phyloP scores from a whole-genome alignment of 2,797 vertebrate genomes.

The Chrosomus eos region DNA sequence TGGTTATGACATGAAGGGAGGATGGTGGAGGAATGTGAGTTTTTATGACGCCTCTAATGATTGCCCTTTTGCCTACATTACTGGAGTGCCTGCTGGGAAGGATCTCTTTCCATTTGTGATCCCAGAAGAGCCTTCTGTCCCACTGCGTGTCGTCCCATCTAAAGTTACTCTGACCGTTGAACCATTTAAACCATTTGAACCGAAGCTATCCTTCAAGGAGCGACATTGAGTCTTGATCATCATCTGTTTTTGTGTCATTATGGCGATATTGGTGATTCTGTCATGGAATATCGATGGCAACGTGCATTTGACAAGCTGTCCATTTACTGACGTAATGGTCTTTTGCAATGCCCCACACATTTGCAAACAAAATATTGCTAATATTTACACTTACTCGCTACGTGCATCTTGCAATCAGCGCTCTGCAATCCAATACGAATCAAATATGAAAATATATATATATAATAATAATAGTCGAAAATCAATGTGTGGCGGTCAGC shows the following conservation, averaged over 20 bases:
- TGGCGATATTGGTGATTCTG: neutral
- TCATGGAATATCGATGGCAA: neutral
- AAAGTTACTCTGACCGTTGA: neutral
- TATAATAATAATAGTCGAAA: no score
- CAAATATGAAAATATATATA: no score
- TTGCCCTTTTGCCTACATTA: neutral
- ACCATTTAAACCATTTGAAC: neutral
- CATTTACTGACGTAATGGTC: no score
- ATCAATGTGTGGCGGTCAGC: no score
- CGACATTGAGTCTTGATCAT: neutral
- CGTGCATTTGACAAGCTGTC: no score
- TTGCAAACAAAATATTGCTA: no score
- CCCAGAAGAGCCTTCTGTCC: neutral
- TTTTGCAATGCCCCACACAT: no score
- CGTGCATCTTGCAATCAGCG: no score
- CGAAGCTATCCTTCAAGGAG: neutral
- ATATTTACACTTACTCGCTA: no score
- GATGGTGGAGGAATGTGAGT: slow-evolving; percentile 10
- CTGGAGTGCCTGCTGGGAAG: neutral
- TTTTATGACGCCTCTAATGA: slow-evolving; percentile 16
- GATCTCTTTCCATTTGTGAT: neutral
- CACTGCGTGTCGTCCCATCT: slow-evolving; percentile 23
- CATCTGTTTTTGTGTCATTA: neutral
- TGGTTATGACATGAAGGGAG: no score
- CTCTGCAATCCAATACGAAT: no score